phyloP scores from a whole-genome alignment of 2,888 invertebrate species.

The Amblyteles armatorius region DNA sequence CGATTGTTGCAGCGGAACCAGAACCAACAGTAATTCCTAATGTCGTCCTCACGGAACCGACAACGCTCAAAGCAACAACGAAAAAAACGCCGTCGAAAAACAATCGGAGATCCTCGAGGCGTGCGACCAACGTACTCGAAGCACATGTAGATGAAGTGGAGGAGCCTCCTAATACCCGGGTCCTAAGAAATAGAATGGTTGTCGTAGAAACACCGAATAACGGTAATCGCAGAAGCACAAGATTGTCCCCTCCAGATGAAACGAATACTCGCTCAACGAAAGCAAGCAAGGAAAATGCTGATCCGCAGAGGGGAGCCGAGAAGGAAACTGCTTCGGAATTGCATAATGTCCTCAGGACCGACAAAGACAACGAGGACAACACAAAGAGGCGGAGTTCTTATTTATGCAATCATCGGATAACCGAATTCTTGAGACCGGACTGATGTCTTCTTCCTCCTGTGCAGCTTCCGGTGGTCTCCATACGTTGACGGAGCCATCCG shows the following conservation, averaged over 20 bases:
- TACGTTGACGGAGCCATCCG: constrained; percentile 88
- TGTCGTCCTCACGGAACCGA: neutral
- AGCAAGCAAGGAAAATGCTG: constrained; percentile 55
- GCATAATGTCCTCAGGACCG: neutral
- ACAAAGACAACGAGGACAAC: constrained; percentile 8
- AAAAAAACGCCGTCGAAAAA: neutral
- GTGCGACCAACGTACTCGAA: neutral
- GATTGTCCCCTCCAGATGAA: constrained; percentile 22
- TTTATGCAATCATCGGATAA: constrained; percentile 91
- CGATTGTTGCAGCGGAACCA: neutral
- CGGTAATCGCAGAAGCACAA: constrained; percentile 53
- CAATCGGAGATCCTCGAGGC: neutral
- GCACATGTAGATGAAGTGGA: neutral
- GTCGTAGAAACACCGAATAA: constrained; percentile 26
- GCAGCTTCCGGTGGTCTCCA: constrained; percentile 86
- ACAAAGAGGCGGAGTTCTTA: constrained; percentile 67
- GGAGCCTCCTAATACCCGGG: neutral
- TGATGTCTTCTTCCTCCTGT: constrained; percentile 72
- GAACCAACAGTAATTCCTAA: neutral
- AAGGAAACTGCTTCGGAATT: neutral
- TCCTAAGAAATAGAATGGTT: constrained; percentile 31
- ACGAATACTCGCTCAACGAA: constrained; percentile 5
- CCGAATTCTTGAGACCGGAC: constrained; percentile 69
- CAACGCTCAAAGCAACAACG: neutral
- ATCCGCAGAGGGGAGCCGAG: constrained; percentile 1